Evolutionary conservation across 1,140 invertebrate species (phyloP).

Genomic region (Piezodorus guildinii): DNA sequence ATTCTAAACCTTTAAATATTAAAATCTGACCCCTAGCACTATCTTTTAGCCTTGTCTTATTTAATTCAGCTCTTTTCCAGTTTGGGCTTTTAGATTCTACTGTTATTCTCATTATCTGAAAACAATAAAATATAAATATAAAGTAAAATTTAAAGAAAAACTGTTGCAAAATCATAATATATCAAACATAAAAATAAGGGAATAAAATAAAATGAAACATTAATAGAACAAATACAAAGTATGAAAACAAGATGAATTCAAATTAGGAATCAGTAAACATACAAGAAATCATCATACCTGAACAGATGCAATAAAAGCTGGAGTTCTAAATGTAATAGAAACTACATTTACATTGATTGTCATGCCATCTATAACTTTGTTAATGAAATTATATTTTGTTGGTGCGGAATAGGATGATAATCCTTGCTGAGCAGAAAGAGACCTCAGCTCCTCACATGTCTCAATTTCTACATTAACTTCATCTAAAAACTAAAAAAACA

Average conservation of each 20-base stretch:
- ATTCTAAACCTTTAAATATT: constrained; percentile 95
- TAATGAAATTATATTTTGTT: constrained; percentile 76
- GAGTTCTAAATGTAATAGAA: constrained; percentile 82
- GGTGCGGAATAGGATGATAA: constrained; percentile 43
- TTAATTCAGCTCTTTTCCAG: constrained; percentile 72
- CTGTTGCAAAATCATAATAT: no score
- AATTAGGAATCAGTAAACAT: no score
- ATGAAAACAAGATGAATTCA: no score
- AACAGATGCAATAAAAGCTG: constrained; percentile 86
- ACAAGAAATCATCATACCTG: constrained; percentile 48
- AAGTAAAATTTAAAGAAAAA: not conserved
- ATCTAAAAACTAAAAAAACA: constrained; percentile 64
- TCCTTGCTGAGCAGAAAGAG: constrained; percentile 44
- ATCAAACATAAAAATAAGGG: no score
- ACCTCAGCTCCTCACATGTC: constrained; percentile 74
- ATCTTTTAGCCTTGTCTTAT: constrained; percentile 83
- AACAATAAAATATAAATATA: constrained; percentile 24
- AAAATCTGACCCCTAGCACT: constrained; percentile 74
- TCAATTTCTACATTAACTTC: constrained; percentile 82
- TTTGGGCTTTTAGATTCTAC: constrained; percentile 86
- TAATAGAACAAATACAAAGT: no score
- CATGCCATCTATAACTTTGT: constrained; percentile 96
- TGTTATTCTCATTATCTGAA: constrained; percentile 76
- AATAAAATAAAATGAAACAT: no score
- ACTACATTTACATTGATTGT: constrained; percentile 91